phyloP scores from a whole-genome alignment of 64 coral and sea anemone species.

The Pocillopora verrucosa region DNA sequence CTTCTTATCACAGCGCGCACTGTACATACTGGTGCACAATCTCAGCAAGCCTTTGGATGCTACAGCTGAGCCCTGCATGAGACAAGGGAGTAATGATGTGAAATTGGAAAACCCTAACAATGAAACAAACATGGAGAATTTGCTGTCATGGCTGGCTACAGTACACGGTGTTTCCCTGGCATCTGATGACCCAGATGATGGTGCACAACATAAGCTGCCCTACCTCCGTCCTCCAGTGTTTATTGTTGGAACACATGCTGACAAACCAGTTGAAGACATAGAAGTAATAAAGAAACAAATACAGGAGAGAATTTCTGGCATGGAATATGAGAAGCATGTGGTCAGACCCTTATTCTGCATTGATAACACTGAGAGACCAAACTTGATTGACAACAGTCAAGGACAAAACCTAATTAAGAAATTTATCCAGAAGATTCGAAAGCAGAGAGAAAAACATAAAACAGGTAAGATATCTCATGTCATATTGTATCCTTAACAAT shows the following conservation, averaged over 20 bases:
- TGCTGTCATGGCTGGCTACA: slow-evolving; percentile 39
- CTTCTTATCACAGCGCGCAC: slow-evolving; percentile 6
- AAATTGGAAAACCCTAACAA: slow-evolving; percentile 2
- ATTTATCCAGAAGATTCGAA: not conserved
- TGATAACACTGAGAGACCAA: slow-evolving; percentile 21
- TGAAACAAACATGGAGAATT: slow-evolving; percentile 39
- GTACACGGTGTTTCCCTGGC: not conserved
- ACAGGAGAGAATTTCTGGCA: not conserved
- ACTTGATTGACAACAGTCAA: no score
- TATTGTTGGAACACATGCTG: slow-evolving; percentile 25
- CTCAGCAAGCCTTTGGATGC: slow-evolving; percentile 25
- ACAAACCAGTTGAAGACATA: slow-evolving; percentile 2
- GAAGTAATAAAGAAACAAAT: not conserved
- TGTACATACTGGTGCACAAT: slow-evolving; percentile 40
- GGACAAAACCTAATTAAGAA: no score
- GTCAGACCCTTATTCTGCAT: not conserved
- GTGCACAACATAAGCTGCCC: not conserved
- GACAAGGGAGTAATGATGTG: slow-evolving; percentile 12
- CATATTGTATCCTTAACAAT: no score
- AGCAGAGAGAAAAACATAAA: not conserved
- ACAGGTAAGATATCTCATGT: not conserved
- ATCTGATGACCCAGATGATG: not conserved
- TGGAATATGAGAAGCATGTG: slow-evolving; percentile 36
- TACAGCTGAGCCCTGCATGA: slow-evolving; percentile 27
- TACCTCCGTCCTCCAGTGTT: not conserved